phyloP scores from a whole-genome alignment of 2,888 invertebrate genomes.

The Machimus atricapillus region DNA sequence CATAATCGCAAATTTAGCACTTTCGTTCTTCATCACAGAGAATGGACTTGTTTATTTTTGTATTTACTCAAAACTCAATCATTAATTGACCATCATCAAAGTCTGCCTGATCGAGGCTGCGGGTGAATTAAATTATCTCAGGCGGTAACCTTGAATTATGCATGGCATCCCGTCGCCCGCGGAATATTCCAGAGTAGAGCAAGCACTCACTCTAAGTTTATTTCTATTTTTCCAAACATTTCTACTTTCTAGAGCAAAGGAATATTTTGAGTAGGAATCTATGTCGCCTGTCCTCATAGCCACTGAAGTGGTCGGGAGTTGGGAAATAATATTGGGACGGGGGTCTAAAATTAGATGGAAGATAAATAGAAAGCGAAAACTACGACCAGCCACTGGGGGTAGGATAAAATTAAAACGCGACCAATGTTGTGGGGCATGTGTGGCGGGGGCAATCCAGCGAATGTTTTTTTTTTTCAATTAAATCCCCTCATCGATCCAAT shows the following conservation, averaged over 20 bases:
- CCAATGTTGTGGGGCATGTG: background rate
- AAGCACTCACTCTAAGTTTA: background rate
- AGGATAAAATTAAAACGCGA: slow-evolving; percentile 11
- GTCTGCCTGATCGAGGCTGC: background rate
- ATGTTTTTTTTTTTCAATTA: slow-evolving; percentile 14
- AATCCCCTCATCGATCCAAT: background rate
- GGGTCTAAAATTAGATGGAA: background rate
- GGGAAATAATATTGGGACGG: background rate
- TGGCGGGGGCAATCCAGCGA: background rate
- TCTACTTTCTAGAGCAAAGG: background rate
- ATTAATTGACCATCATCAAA: background rate
- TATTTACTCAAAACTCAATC: background rate
- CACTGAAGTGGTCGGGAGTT: background rate
- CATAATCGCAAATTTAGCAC: background rate
- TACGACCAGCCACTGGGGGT: background rate
- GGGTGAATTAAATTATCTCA: background rate
- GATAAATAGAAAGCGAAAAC: background rate
- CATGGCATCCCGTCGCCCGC: background rate
- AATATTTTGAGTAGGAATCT: background rate
- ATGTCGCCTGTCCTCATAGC: background rate
- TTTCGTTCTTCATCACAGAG: background rate
- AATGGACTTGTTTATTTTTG: background rate
- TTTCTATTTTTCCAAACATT: background rate
- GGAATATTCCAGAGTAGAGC: background rate
- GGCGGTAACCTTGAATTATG: background rate